phyloP scores from a whole-genome alignment of 1,140 invertebrate species.

The Drosophila biarmipes region DNA sequence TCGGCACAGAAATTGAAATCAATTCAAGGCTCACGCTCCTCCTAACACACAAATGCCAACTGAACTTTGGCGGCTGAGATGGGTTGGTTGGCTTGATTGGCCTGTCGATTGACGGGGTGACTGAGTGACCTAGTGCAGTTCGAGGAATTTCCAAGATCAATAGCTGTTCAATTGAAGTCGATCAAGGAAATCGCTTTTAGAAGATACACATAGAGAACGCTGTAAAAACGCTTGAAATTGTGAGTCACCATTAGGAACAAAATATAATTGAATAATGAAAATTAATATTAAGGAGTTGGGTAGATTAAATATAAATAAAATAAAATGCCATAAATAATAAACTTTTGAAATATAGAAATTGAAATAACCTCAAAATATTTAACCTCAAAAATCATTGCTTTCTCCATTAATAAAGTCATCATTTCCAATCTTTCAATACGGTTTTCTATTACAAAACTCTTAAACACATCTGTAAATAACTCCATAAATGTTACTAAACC shows the following conservation, averaged over 20 bases:
- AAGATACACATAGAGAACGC: not conserved
- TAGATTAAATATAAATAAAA: too few relatives aligned
- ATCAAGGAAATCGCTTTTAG: conserved; percentile 3
- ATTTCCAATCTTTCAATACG: not conserved
- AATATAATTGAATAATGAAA: too few relatives aligned
- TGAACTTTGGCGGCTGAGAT: conserved; percentile 11
- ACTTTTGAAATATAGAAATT: too few relatives aligned
- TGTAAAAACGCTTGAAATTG: not conserved
- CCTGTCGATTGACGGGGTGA: conserved; percentile 66
- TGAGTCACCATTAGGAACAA: not conserved
- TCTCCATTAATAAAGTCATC: not conserved
- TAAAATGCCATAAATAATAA: too few relatives aligned
- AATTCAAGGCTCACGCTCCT: conserved; percentile 55
- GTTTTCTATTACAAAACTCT: not conserved
- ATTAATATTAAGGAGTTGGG: too few relatives aligned
- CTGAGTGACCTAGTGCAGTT: conserved; percentile 70
- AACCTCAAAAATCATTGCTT: too few relatives aligned
- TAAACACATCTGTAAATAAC: not conserved
- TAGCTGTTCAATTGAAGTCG: conserved; percentile 63
- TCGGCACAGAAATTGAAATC: conserved; percentile 41
- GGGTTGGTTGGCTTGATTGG: conserved; percentile 44
- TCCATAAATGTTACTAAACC: not conserved
- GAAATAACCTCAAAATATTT: too few relatives aligned
- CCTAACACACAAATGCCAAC: conserved; percentile 59
- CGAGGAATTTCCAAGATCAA: conserved; percentile 65